A percentile compares a stretch with the other conserved stretches of the same genome.
phyloP scores from a whole-genome alignment of 2,888 invertebrate genomes.

The Cyrtodaria siliqua region DNA sequence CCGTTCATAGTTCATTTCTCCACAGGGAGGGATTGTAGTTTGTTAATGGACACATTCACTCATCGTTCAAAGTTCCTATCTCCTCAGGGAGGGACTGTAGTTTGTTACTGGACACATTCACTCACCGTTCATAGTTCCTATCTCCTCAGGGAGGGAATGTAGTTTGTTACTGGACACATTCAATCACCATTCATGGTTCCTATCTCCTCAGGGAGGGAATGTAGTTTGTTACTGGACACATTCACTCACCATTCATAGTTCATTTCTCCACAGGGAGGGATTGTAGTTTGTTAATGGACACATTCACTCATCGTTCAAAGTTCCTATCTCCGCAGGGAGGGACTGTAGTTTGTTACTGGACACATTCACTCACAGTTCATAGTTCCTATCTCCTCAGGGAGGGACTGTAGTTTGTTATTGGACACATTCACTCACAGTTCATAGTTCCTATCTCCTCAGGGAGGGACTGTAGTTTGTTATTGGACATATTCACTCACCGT shows the following conservation, averaged over 20 bases:
- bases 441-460: constrained; percentile 91
- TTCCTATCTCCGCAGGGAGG: constrained; percentile 91
- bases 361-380: constrained; percentile 87
- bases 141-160: too few species aligned
- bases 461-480: constrained; percentile 89
- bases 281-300: constrained; percentile 88
- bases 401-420: constrained; percentile 88
- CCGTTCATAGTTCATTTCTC: too few species aligned
- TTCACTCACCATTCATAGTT: constrained; percentile 87
- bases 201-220: too few species aligned
- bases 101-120: constrained; percentile 86
- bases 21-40: neutral
- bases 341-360: constrained; percentile 88
- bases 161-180: too few species aligned
- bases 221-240: too few species aligned
- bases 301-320: constrained; percentile 87
- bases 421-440: constrained; percentile 85
- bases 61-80: constrained; percentile 89
- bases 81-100: constrained; percentile 92
- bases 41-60: neutral
- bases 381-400: constrained; percentile 91
- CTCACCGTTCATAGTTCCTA: constrained; percentile 44
- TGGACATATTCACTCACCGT: constrained; percentile 79
- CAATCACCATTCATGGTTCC: too few species aligned
- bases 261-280: constrained; percentile 91